A percentile compares a stretch with the other conserved stretches of the same genome.
Conservation (phyloP, 37 sponge, comb jelly and placozoan species). For the Agelas oroides region DNA sequence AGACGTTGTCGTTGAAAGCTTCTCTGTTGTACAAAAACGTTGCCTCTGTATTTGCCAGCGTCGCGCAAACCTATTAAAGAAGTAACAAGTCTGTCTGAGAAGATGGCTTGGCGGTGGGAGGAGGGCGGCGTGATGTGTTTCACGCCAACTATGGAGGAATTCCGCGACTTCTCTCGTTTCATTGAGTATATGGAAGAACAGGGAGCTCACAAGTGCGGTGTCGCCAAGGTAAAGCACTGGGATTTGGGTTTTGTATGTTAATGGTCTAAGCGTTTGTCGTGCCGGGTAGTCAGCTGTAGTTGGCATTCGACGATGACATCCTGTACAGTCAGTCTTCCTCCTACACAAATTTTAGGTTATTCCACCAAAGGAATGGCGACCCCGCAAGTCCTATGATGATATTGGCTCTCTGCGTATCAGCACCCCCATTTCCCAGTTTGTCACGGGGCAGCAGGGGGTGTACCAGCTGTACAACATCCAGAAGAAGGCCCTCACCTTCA, state of each 20-base stretch:
- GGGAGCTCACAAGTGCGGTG: conserved; percentile 91
- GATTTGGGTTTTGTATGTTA: too few relatives aligned
- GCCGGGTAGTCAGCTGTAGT: too few relatives aligned
- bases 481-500: conserved; percentile 77
- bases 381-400: conserved; percentile 64
- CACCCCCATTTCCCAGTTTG: conserved; percentile 84
- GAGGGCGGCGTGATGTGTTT: conserved; percentile 93
- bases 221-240: conserved; percentile 87
- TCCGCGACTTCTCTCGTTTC: conserved; percentile 88
- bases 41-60: too few relatives aligned
- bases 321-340: too few relatives aligned
- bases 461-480: conserved; percentile 96
- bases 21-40: too few relatives aligned
- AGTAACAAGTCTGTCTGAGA: neutral
- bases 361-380: conserved; percentile 90
- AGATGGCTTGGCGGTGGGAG: conserved; percentile 43
- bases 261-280: too few relatives aligned
- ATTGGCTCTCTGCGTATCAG: conserved; percentile 53
- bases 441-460: conserved; percentile 87
- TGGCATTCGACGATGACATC: too few relatives aligned
- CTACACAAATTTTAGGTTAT: conserved; percentile 57
- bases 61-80: too few relatives aligned
- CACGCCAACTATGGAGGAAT: conserved; percentile 93
- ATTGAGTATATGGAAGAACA: conserved; percentile 91
- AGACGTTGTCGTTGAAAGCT: too few relatives aligned